These are phyloP conservation scores for Tribolium castaneum DNA, from an alignment of 1,140 invertebrate species.

Conservation along the genomic window DNA sequence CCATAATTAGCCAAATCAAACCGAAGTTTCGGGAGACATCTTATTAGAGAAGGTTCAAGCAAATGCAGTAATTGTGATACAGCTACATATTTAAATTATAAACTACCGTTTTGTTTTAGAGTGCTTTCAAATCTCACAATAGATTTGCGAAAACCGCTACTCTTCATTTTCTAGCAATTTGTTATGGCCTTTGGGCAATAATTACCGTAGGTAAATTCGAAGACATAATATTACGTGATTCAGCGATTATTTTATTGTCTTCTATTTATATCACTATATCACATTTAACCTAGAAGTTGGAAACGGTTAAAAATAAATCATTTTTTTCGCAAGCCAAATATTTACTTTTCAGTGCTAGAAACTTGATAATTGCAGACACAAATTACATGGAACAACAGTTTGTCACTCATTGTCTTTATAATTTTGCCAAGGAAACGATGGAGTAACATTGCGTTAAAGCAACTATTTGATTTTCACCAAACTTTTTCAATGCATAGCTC, in stretches of 20 bases:
- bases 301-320: conserved; percentile 6
- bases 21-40: not conserved
- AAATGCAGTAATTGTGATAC: not conserved
- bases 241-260: conserved; percentile 11
- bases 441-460: not conserved
- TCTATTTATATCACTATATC: not conserved
- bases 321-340: not conserved
- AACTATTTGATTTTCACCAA: not conserved
- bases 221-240: not conserved
- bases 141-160: conserved; percentile 8
- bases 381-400: conserved; percentile 12
- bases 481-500: too few species aligned
- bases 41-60: not conserved
- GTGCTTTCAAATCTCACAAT: not conserved
- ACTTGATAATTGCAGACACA: not conserved
- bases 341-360: not conserved
- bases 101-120: not conserved
- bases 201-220: not conserved
- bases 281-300: not conserved
- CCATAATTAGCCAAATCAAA: conserved; percentile 2
- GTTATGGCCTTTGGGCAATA: not conserved
- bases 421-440: not conserved
- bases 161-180: not conserved
- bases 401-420: conserved; percentile 12
- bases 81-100: not conserved